Percentiles rank a stretch among this genome's conserved stretches.
Evolutionary conservation across 2,888 invertebrate species (phyloP).

Genomic region (Vannuccia rotundouncinata): DNA sequence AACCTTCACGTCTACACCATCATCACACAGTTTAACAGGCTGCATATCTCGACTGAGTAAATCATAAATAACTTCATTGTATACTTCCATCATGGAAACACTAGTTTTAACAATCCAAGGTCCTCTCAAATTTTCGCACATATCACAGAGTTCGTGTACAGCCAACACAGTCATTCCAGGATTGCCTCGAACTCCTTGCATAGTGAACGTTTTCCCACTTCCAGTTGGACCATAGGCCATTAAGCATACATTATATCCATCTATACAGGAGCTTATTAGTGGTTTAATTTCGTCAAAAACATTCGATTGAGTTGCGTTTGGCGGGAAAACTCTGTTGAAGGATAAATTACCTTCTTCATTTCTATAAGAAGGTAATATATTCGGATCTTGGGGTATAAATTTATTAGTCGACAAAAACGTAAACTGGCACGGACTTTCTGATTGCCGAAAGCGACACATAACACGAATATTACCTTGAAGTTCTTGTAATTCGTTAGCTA

Average conservation of each 20-base stretch:
- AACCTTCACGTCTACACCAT: neutral
- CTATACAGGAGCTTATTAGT: neutral
- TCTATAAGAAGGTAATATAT: no score
- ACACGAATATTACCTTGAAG: neutral
- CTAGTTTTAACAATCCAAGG: neutral
- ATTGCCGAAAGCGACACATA: neutral
- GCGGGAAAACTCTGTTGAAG: neutral
- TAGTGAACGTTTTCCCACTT: neutral
- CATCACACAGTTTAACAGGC: neutral
- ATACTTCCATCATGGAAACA: neutral
- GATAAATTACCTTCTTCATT: slow-evolving; percentile 1
- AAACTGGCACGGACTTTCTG: neutral
- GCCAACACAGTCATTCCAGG: neutral
- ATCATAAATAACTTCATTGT: neutral
- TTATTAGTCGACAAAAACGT: neutral
- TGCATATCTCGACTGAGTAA: neutral
- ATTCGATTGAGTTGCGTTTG: neutral
- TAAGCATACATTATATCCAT: neutral
- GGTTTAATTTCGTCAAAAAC: neutral
- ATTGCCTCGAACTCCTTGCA: neutral
- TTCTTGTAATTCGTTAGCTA: neutral
- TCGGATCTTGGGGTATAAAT: neutral
- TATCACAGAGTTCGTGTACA: neutral
- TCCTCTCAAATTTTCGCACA: neutral
- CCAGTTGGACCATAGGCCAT: neutral